Evolutionary conservation across 1,140 invertebrate genomes (phyloP), one percentile per base, ranked within the genome.

Genomic region (Formica selysi): DNA sequence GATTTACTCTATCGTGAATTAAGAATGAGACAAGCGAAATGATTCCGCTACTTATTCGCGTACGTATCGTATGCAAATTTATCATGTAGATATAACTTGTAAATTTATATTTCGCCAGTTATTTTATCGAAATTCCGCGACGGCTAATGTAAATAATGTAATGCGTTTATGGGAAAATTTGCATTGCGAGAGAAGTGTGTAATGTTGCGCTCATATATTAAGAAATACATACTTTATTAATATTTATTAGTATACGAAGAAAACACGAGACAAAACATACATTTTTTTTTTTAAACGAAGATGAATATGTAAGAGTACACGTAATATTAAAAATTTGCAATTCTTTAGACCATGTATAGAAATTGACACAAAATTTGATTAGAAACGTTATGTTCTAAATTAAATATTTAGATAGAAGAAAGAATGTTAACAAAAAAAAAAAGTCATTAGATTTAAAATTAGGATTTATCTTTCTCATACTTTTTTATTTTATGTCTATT

Each of bases 1-100:
- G 61, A 81, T 64, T 86, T 81, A 36, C 51, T 67, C 44, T 65
- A 54, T 22, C 19, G 54, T 32, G 80, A 19, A 22, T 85, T 57
- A 16, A 70, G 26, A 74, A 22, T 57, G 51, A 84, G 59, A 83
- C 79, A 73, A 67, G 65, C 76, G 22, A 64, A 71, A 57, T 44
- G 54, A 83, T 74, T 62, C 13, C 11, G 19, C 38, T 38, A 73
- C 26, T 81, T 71, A 71, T 81, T 73, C 26, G 13, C 19, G 4
- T 29, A 32, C 51, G 3, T 51, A 57, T 71, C 38, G 16, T 59
- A 32, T 11, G 65, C 13, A 59, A 61, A 83, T 61, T 83, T 62
- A 13, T 51, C 48, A 19, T 48, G 3, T 22, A 10, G 2, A 48
- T 51, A 6, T 51, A 51, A 80, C 19, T 44, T 16, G 2, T 10